These are phyloP conservation scores for Progne subis DNA, from an alignment of 2,113 vertebrate species.

Conservation along the genomic window DNA sequence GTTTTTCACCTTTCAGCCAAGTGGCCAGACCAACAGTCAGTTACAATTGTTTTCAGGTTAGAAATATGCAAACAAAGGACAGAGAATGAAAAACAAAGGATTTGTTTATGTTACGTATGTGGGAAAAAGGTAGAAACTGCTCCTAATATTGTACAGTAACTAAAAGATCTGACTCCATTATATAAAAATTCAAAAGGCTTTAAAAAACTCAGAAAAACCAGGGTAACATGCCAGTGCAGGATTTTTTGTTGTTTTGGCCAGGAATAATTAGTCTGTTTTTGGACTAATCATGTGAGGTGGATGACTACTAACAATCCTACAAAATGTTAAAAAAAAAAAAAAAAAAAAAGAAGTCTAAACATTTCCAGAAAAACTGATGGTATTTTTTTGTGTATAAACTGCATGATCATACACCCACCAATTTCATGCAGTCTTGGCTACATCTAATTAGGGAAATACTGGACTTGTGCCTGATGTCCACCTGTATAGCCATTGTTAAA, in stretches of 20 bases:
- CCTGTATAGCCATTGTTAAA: background rate
- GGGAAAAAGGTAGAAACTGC: too few relatives aligned
- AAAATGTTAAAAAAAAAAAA: background rate
- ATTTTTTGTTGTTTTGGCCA: background rate
- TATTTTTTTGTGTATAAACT: background rate
- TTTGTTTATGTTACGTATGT: too few relatives aligned
- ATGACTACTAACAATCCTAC: background rate
- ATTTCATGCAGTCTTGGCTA: background rate
- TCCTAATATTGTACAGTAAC: too few relatives aligned
- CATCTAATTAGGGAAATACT: background rate
- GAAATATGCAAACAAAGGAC: too few relatives aligned
- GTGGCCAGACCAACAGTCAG: too few relatives aligned
- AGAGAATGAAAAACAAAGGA: too few relatives aligned
- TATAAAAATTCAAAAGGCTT: too few relatives aligned
- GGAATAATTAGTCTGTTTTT: background rate
- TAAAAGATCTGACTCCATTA: too few relatives aligned
- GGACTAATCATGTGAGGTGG: background rate
- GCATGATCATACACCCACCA: background rate
- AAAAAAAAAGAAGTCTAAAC: background rate
- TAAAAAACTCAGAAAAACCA: too few relatives aligned
- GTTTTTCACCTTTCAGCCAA: too few relatives aligned
- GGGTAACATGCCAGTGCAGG: background rate
- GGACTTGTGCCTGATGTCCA: background rate
- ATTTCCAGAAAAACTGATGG: background rate
- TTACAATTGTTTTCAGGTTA: too few relatives aligned